Base-by-base conservation (phyloP, 2,888 invertebrate species). In the Hydroisotoma schaefferi region DNA sequence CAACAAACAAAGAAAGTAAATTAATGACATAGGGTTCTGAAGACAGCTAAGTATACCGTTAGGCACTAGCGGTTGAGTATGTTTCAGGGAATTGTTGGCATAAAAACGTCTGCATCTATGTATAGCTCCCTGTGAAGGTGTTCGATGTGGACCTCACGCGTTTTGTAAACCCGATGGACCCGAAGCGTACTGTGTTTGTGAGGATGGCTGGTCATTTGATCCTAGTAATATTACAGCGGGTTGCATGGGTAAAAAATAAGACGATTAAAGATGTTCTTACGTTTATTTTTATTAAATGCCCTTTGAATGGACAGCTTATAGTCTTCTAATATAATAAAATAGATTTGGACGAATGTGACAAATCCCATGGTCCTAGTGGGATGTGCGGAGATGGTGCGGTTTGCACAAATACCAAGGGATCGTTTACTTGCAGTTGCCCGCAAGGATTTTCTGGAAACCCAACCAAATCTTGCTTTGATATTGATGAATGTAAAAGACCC, bases 331-430 rank as follows among this genome's bases (percentile, higher is more conserved):
- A 10, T 5, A 18, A 33, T 49, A 20, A 10, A 18, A n/a, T 64
- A 84, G 94, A 95, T 78, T 86, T 95, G 67, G 84, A 95, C 76
- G 95, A 95, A 79, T 95, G 95, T 75, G 90, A 92, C 74, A 78
- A 81, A 54, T 78, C 84, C 23, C 83, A 87, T 67, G 90, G 90
- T 27, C 85, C 87, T 1, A 87, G 84, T 49, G 90, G 91, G 53
- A 83, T 87, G 69, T 94, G 94, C 76, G 93, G 91, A n/a, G 80
- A 81, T 65, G 88, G 91, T 74, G 87, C 93, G 6, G 79, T 84
- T 10, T 94, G 94, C 74, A 84, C 85, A 15, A 94, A 94, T 74
- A 81, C 83, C 4, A 85, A 85, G 2, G 94, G 94, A 55, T 84
- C 87, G 67, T 94, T 85, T 73, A 81, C 81, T 38, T 94, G 94